Evolutionary conservation across 2,797 vertebrate species (phyloP), one percentile per base, ranked within the genome.

Genomic region (Eospalax fontanierii): DNA sequence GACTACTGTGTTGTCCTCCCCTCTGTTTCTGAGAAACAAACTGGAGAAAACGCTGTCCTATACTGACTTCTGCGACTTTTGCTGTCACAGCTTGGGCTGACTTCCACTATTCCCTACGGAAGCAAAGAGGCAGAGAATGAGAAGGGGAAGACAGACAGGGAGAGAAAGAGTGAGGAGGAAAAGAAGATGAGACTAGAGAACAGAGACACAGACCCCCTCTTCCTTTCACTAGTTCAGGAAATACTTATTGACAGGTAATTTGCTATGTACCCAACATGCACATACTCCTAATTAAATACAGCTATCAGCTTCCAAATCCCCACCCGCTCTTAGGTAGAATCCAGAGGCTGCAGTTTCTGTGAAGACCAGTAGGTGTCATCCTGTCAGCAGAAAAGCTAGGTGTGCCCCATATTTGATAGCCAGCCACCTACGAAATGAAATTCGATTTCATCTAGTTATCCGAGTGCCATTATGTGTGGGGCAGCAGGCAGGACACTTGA

Each of bases 281-380:
- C 63, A 54, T 15, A 28, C 15, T 10, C 59, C 43, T n/a, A 40
- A 18, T 54, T 43, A 91, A 81, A 65, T 2, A 18, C 6, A 65
- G 59, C 33, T 10, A 19, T 12, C 8, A 1, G 2, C 30, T 40
- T 14, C 21, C 4, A 28, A 16, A n/a, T 5, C 38, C 38, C 63
- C 38, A 28, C 28, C 46, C 4, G 54, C 59, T 88, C 78, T 54
- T 21, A 40, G 65, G 90, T 14, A 35, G 76, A 61, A 79, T 84
- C 61, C n/a, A 28, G 70, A 66, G 54, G n/a, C 30, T 97, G 96
- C 59, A 75, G 50, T 93, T 97, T 50, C 87, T 1, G 0, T 11
- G 74, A 33, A 22, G 76, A 83, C 96, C 97, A 95, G 89, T 94
- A 97, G 97, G 93, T 97, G 97, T 93, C 97, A 95, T 75, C 40